A percentile compares a stretch with the other conserved stretches of the same genome.
phyloP scores from a whole-genome alignment of 2,888 invertebrate species.

The Nasonovia ribisnigri region DNA sequence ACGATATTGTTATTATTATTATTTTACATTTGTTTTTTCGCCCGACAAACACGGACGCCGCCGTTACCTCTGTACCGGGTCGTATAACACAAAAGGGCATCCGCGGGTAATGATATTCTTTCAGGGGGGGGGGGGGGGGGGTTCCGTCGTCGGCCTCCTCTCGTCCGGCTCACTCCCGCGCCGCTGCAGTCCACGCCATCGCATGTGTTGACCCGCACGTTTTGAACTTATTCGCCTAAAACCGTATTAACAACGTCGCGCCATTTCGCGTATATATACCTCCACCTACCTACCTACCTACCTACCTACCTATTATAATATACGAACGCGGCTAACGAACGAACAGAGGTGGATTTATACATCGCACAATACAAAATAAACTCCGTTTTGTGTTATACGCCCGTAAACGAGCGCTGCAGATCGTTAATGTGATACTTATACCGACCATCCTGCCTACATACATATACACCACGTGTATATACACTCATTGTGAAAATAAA shows the following conservation, averaged over 20 bases:
- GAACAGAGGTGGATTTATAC: background rate
- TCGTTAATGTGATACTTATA: slow-evolving; percentile 48
- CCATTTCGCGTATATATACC: background rate
- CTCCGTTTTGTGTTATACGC: slow-evolving; percentile 10
- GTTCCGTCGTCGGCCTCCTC: background rate
- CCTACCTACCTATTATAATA: background rate
- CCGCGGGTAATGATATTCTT: slow-evolving; percentile 34
- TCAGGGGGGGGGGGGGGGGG: slow-evolving; percentile 43
- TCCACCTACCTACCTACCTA: too few relatives aligned
- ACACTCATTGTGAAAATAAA: slow-evolving; percentile 46
- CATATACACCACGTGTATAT: too few relatives aligned
- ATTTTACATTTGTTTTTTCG: background rate
- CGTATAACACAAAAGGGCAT: slow-evolving; percentile 35
- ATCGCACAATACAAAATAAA: slow-evolving; percentile 34
- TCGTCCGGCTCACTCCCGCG: too few relatives aligned
- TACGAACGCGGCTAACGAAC: slow-evolving; percentile 7
- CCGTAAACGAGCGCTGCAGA: slow-evolving; percentile 26
- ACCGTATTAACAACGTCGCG: slow-evolving; percentile 54
- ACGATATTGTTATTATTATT: background rate
- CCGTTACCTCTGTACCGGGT: slow-evolving; percentile 26
- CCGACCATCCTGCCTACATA: background rate
- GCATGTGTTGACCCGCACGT: slow-evolving; percentile 57
- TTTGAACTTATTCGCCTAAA: slow-evolving; percentile 62
- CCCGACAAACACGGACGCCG: background rate
- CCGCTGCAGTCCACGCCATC: background rate